These are phyloP conservation scores for Grus americana DNA, from an alignment of 2,113 vertebrate genomes.

Conservation along the genomic window DNA sequence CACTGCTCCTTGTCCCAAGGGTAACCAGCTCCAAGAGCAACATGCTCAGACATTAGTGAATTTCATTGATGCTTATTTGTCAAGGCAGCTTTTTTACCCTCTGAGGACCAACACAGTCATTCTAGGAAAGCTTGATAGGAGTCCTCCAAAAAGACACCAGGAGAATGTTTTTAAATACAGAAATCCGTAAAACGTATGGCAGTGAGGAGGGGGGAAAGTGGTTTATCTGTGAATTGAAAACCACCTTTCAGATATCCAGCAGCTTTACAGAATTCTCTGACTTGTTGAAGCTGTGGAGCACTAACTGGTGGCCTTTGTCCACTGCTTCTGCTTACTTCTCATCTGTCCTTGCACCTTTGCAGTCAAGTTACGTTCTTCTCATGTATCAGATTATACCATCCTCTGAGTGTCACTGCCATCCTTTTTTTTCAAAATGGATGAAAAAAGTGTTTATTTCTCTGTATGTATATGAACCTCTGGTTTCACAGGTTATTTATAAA, in stretches of 20 bases:
- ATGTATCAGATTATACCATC: neutral
- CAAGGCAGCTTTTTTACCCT: neutral
- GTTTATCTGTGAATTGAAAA: neutral
- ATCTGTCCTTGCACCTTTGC: neutral
- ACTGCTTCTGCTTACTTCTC: neutral
- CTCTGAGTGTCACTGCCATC: neutral
- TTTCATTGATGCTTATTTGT: neutral
- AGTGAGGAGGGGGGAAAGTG: too few species aligned
- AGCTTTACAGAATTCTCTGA: neutral
- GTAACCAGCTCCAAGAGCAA: neutral
- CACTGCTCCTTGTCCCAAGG: neutral
- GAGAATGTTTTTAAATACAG: neutral
- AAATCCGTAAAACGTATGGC: neutral
- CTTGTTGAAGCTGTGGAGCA: neutral
- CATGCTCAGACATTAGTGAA: neutral
- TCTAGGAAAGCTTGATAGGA: neutral
- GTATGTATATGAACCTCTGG: neutral
- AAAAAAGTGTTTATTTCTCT: neutral
- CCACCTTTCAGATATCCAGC: rapidly evolving
- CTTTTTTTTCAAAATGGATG: neutral
- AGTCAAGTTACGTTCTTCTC: neutral
- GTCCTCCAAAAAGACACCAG: neutral
- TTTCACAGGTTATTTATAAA: neutral
- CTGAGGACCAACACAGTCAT: neutral
- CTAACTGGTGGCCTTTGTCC: neutral